Percentiles rank a stretch among this genome's conserved stretches.
phyloP scores from a whole-genome alignment of 2,113 vertebrate species.

The Xyrauchen texanus region DNA sequence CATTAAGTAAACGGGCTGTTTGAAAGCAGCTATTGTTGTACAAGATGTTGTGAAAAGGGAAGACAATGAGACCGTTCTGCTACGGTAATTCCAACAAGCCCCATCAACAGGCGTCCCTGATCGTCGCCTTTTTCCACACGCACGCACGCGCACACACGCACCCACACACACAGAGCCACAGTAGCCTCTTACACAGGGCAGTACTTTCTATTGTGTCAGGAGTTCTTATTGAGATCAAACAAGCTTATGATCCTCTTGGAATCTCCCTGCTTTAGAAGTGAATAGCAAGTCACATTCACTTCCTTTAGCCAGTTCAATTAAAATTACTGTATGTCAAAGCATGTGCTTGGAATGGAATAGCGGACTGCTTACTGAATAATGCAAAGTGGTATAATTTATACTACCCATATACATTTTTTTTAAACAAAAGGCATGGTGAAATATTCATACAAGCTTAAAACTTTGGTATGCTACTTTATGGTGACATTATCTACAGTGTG shows the following conservation, averaged over 20 bases:
- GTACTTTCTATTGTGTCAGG: slow-evolving; percentile 22
- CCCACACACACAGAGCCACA: neutral
- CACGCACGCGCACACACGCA: neutral
- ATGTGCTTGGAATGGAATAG: no score
- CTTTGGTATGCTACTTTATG: no score
- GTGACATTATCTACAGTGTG: no score
- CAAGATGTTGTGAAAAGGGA: slow-evolving; percentile 59
- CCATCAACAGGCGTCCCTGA: slow-evolving; percentile 40
- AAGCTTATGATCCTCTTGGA: slow-evolving; percentile 8
- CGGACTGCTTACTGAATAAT: no score
- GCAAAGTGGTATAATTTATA: no score
- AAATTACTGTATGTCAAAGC: neutral
- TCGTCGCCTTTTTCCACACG: neutral
- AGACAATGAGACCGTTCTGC: slow-evolving; percentile 41
- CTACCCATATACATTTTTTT: no score
- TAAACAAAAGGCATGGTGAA: no score
- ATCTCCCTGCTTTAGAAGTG: slow-evolving; percentile 21
- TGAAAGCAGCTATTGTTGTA: slow-evolving; percentile 62
- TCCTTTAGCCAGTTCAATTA: slow-evolving; percentile 2
- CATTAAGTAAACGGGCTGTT: slow-evolving; percentile 54
- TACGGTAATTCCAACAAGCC: slow-evolving; percentile 39
- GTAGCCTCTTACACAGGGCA: slow-evolving; percentile 7
- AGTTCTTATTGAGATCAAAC: slow-evolving; percentile 38
- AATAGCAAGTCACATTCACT: slow-evolving; percentile 33
- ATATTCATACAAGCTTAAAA: no score